Evolutionary conservation across 2,797 vertebrate species (phyloP).

Genomic region (Oophaga sylvatica): DNA sequence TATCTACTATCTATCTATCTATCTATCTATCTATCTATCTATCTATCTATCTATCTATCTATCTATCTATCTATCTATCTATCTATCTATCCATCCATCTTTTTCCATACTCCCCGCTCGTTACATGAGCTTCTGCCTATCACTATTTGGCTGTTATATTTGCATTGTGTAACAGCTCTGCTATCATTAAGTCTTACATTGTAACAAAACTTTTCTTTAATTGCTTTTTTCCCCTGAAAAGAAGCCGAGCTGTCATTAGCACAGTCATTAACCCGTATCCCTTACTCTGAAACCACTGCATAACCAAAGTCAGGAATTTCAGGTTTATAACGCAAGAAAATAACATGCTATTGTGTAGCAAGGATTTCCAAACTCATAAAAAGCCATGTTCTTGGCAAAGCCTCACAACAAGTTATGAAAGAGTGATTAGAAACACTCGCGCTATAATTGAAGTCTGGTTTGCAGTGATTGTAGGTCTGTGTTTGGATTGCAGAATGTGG

Average conservation of each 20-base stretch:
- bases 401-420: conserved; percentile 60
- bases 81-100: not conserved
- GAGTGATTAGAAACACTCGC: conserved; percentile 73
- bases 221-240: not conserved
- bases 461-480: conserved; percentile 75
- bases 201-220: conserved; percentile 16
- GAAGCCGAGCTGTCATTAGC: not conserved
- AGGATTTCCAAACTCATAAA: conserved; percentile 66
- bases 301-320: conserved; percentile 43
- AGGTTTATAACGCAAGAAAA: conserved; percentile 63
- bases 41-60: not conserved
- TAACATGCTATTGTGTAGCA: conserved; percentile 60
- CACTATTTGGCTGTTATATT: conserved; percentile 9
- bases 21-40: not conserved
- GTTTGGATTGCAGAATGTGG: conserved; percentile 77
- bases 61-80: not conserved
- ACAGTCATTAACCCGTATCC: conserved; percentile 20
- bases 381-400: conserved; percentile 67
- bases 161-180: not conserved
- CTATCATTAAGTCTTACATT: conserved; percentile 13
- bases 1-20: too few relatives aligned
- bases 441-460: conserved; percentile 77
- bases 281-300: conserved; percentile 34
- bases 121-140: not conserved
- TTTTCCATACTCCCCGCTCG: not conserved